A percentile compares a stretch with the other conserved stretches of the same genome.
These are phyloP conservation scores for Phylloscopus trochilus DNA, from an alignment of 2,113 vertebrate species.

Conservation along the genomic window DNA sequence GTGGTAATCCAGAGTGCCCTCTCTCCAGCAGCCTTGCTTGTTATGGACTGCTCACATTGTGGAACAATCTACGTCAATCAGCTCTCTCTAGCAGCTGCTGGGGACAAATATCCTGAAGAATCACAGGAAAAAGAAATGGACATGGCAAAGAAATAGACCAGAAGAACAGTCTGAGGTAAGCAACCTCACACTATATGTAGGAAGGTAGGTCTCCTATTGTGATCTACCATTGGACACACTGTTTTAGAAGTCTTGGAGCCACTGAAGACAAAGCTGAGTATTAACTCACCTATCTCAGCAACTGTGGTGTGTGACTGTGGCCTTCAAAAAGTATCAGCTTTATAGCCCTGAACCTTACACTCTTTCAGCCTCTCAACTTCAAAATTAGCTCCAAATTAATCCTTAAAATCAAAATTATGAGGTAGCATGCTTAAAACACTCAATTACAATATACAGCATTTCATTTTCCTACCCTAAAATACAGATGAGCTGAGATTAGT, in stretches of 20 bases:
- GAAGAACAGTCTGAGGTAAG: not conserved
- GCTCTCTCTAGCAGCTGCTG: not conserved
- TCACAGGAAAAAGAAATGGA: not conserved
- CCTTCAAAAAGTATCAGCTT: not conserved
- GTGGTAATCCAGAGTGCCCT: not conserved
- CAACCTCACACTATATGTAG: not conserved
- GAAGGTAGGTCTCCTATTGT: not conserved
- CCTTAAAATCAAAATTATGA: not conserved
- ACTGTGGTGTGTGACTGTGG: not conserved
- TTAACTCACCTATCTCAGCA: not conserved
- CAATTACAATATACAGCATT: not conserved
- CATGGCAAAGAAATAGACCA: not conserved
- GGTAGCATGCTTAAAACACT: not conserved
- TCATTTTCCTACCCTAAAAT: not conserved
- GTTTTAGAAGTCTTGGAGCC: not conserved
- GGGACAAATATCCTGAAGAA: not conserved
- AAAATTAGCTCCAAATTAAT: not conserved
- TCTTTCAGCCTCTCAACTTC: not conserved
- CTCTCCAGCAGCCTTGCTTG: not conserved
- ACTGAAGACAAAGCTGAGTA: not conserved
- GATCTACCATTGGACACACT: not conserved
- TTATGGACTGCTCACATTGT: not conserved
- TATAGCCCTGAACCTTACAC: not conserved
- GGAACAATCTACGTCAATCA: not conserved
- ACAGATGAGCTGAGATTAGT: not conserved